Conservation (phyloP, 1,140 invertebrate species). For the Hyphantria cunea region DNA sequence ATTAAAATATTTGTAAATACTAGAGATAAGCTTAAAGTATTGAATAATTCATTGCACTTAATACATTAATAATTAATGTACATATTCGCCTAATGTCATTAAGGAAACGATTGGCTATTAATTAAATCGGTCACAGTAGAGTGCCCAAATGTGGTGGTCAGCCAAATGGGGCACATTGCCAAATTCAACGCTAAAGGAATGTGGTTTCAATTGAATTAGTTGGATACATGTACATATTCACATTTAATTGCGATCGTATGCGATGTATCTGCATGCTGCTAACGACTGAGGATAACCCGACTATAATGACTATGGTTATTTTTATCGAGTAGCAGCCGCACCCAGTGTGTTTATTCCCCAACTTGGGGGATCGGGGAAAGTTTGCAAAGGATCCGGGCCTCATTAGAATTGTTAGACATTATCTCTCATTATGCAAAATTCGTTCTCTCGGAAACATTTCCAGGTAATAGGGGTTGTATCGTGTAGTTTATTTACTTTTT, state of each 20-base stretch:
- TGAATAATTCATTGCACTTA: too few relatives aligned
- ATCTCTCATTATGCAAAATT: constrained; percentile 27
- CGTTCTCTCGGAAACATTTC: constrained; percentile 18
- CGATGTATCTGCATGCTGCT: not conserved
- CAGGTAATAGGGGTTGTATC: constrained; percentile 16
- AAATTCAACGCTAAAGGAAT: constrained; percentile 22
- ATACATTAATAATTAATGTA: too few relatives aligned
- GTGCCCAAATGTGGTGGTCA: constrained; percentile 15
- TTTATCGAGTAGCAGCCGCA: constrained; percentile 18
- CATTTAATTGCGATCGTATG: constrained; percentile 9
- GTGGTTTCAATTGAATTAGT: too few relatives aligned
- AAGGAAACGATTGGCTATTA: constrained; percentile 6
- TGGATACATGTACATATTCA: constrained; percentile 4
- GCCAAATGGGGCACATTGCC: constrained; percentile 17
- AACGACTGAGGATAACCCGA: constrained; percentile 9
- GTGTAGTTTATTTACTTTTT: constrained; percentile 1
- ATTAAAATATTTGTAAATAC: too few relatives aligned
- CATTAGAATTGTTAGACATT: constrained; percentile 22
- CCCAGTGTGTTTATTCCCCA: constrained; percentile 16
- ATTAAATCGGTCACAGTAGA: constrained; percentile 18
- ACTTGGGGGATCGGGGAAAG: constrained; percentile 1
- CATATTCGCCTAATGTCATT: constrained; percentile 3
- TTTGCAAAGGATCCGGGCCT: constrained; percentile 20
- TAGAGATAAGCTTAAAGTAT: too few relatives aligned
- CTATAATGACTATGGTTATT: constrained; percentile 16